Evolutionary conservation across 2,797 vertebrate genomes (phyloP), one percentile per base, ranked within the genome.

Genomic region (Tarsius wallacei): DNA sequence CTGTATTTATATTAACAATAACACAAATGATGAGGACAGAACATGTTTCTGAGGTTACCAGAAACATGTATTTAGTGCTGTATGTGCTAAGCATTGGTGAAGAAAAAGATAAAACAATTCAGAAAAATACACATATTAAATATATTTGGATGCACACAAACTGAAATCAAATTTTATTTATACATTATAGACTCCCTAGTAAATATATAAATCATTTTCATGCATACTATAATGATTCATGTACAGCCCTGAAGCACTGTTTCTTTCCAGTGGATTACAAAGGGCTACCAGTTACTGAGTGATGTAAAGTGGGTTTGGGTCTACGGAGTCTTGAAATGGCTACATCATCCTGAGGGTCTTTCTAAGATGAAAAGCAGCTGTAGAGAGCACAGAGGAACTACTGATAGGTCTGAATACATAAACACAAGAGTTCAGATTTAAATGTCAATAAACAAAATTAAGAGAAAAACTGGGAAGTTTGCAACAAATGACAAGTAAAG

Each of bases 101-200:
- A 71, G 76, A 83, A 95, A 94, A 96, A 87, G 36, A 85, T 42
- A 82, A 95, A 93, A 28, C 13, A 93, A 80, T 80, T 68, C n/a
- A 57, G 8, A 92, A 57, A 93, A 93, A 97, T 55, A 70, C 4
- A 64, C 3, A 3, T 68, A 82, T n/a, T 57, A 77, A 93, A 90
- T n/a, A 70, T 36, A 88, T 77, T 88, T 86, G 81, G 42, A 78
- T 14, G n/a, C 24, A 87, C 19, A 83, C 4, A 93, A 53, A 78
- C 0, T 19, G 4, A 9, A 91, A 93, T 77, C 12, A 78, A 85
- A 77, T 76, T 96, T 87, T 66, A 94, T 78, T 93, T 89, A 55
- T 64, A 93, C 91, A 77, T 68, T 78, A 77, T 0, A 86, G 26
- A 88, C 64, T 77, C 11, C 8, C n/a, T 47, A 87, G 57, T 15